Evolutionary conservation across 2,797 vertebrate genomes (phyloP).

Genomic region (Typhlichthys eigenmanni): DNA sequence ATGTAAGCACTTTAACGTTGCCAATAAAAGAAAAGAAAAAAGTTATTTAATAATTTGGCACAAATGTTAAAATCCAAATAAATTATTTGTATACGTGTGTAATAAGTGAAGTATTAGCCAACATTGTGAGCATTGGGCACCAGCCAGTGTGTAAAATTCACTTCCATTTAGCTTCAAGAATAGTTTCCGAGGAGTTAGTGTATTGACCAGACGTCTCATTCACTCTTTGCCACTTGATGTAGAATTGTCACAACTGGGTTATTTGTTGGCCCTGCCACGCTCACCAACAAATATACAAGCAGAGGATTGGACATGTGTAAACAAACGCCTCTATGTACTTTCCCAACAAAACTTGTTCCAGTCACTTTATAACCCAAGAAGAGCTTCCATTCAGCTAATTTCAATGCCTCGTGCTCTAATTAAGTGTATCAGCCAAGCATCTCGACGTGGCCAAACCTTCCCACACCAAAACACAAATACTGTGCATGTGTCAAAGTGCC

Average conservation of each 20-base stretch:
- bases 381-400: slow-evolving; percentile 45
- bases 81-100: slow-evolving; percentile 64
- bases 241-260: slow-evolving; percentile 51
- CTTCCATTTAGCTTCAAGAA: slow-evolving; percentile 60
- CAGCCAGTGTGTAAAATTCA: slow-evolving; percentile 52
- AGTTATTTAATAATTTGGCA: slow-evolving; percentile 62
- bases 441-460: slow-evolving; percentile 24
- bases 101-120: slow-evolving; percentile 41
- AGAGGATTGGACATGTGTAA: slow-evolving; percentile 58
- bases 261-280: slow-evolving; percentile 40
- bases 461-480: slow-evolving; percentile 20
- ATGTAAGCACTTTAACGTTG: neutral
- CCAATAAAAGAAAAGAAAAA: neutral
- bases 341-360: slow-evolving; percentile 42
- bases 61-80: slow-evolving; percentile 47
- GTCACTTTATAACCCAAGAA: slow-evolving; percentile 38
- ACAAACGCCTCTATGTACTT: slow-evolving; percentile 43
- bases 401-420: slow-evolving; percentile 42
- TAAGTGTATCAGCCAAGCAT: slow-evolving; percentile 27
- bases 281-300: slow-evolving; percentile 51
- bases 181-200: slow-evolving; percentile 51
- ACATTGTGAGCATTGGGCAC: slow-evolving; percentile 44
- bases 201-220: slow-evolving; percentile 59
- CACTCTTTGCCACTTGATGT: slow-evolving; percentile 50
- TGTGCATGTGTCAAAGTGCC: slow-evolving; percentile 32